These are phyloP conservation scores for Hemicrepidius hirtus DNA, from an alignment of 2,888 invertebrate species.

Conservation along the genomic window DNA sequence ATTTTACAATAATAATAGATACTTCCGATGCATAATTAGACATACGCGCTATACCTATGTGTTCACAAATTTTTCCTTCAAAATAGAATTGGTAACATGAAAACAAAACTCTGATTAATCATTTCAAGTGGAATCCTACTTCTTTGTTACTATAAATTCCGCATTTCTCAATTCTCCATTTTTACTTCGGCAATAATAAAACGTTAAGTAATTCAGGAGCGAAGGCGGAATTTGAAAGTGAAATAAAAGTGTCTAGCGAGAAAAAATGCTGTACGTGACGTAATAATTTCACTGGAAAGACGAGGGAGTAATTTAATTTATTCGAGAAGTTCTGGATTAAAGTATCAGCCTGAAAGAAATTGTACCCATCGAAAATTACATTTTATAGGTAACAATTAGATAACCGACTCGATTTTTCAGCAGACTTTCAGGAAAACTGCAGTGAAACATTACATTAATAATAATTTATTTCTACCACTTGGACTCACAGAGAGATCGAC, in stretches of 20 bases:
- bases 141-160: not conserved
- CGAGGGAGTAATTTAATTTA: constrained; percentile 59
- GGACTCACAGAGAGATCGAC: too few species aligned
- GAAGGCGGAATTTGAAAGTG: constrained; percentile 52
- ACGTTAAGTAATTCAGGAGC: constrained; percentile 41
- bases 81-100: too few species aligned
- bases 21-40: too few species aligned
- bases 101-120: not conserved
- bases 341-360: constrained; percentile 58
- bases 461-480: too few species aligned
- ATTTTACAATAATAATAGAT: too few species aligned
- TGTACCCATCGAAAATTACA: constrained; percentile 41
- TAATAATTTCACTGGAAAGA: constrained; percentile 58
- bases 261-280: constrained; percentile 60
- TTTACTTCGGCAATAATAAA: constrained; percentile 38
- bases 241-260: constrained; percentile 51
- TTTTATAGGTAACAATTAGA: constrained; percentile 32
- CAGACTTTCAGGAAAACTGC: too few species aligned
- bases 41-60: too few species aligned
- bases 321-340: constrained; percentile 58
- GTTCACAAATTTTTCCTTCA: too few species aligned
- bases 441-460: too few species aligned
- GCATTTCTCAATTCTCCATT: constrained; percentile 20
- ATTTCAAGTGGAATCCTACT: not conserved
- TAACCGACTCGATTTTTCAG: not conserved